Conservation (phyloP, 2,113 vertebrate species). For the Calidris pygmaea region DNA sequence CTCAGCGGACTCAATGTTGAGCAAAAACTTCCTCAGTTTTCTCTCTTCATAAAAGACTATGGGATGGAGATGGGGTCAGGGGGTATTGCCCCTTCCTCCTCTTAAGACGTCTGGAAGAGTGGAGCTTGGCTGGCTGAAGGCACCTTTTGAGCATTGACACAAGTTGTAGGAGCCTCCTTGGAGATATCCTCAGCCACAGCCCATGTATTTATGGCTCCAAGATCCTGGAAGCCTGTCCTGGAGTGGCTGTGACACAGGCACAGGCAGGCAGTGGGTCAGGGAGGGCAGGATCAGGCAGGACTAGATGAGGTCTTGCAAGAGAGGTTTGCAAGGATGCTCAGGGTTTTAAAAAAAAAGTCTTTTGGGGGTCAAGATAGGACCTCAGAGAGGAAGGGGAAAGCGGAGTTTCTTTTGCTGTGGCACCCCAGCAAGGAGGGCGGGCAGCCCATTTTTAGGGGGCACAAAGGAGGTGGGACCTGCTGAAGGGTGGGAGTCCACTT, state of each 20-base stretch:
- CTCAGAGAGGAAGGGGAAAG: background rate
- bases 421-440: background rate
- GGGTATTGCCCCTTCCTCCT: background rate
- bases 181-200: background rate
- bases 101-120: background rate
- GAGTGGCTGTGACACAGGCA: background rate
- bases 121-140: background rate
- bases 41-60: background rate
- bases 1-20: background rate
- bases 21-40: background rate
- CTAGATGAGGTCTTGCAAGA: background rate
- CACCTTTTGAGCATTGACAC: background rate
- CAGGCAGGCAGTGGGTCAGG: background rate
- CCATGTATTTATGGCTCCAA: rapidly evolving
- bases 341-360: background rate
- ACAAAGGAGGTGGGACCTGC: background rate
- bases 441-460: background rate
- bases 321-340: background rate
- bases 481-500: background rate
- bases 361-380: background rate
- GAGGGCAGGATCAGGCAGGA: background rate
- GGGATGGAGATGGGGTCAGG: background rate
- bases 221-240: background rate
- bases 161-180: background rate
- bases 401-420: background rate